Conservation (phyloP, 2,113 vertebrate genomes). For the Datnioides undecimradiatus region DNA sequence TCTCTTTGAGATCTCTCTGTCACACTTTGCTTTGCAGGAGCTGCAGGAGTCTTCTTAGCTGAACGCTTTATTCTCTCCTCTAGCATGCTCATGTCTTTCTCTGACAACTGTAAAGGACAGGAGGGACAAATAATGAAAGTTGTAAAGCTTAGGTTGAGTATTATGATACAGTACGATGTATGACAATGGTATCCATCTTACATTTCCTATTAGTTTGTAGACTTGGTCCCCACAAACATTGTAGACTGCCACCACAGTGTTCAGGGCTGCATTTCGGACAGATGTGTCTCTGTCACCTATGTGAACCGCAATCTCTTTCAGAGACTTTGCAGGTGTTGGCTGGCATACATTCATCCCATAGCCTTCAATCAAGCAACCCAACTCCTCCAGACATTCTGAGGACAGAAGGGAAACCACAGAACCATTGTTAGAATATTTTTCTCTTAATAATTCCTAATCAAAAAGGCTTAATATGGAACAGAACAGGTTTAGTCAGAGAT, state of each 20-base stretch:
- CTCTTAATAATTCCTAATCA: neutral
- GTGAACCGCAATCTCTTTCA: slow-evolving; percentile 96
- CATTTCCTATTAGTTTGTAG: slow-evolving; percentile 98
- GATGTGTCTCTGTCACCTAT: slow-evolving; percentile 97
- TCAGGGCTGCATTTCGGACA: slow-evolving; percentile 96
- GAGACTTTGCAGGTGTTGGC: slow-evolving; percentile 93
- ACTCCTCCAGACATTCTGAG: slow-evolving; percentile 96
- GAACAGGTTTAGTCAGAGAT: neutral
- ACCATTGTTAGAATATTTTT: neutral
- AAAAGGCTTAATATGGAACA: neutral
- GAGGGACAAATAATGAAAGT: neutral
- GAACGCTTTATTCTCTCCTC: slow-evolving; percentile 97
- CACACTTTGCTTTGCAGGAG: slow-evolving; percentile 83
- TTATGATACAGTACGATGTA: neutral
- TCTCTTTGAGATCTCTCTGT: slow-evolving; percentile 88
- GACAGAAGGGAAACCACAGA: slow-evolving; percentile 2
- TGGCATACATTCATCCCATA: slow-evolving; percentile 98
- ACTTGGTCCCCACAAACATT: slow-evolving; percentile 96
- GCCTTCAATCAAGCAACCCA: slow-evolving; percentile 94
- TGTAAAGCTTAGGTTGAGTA: neutral
- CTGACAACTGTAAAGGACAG: slow-evolving; percentile 88
- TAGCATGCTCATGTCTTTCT: slow-evolving; percentile 99
- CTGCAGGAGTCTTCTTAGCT: slow-evolving; percentile 89
- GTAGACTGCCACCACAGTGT: slow-evolving; percentile 96
- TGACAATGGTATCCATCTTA: slow-evolving; percentile 78